Percentiles rank a stretch among this genome's conserved stretches.
These are phyloP conservation scores for Tamandua tetradactyla DNA, from an alignment of 2,797 vertebrate genomes.

Conservation along the genomic window DNA sequence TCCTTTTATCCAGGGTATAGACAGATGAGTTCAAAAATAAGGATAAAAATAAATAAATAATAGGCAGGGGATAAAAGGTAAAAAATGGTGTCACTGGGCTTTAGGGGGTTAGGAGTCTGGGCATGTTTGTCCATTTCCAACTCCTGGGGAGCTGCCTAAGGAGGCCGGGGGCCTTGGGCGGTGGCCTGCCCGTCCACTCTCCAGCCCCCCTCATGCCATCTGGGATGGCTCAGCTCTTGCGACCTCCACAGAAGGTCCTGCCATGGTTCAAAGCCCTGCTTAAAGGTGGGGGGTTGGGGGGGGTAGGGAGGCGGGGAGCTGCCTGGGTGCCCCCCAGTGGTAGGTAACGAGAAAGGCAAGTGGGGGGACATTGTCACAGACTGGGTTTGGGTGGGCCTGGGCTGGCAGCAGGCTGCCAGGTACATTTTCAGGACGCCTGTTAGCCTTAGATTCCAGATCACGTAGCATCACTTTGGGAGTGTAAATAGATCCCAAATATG, in stretches of 20 bases:
- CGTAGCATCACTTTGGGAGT: fast-evolving
- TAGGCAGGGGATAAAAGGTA: no score
- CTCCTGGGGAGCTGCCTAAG: fast-evolving
- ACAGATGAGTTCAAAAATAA: no score
- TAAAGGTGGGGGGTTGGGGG: fast-evolving
- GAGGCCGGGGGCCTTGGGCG: no score
- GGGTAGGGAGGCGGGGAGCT: fast-evolving
- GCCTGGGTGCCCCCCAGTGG: fast-evolving
- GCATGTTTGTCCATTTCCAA: not conserved
- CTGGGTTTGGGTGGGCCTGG: fast-evolving
- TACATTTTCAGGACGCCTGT: fast-evolving
- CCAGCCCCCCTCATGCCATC: not conserved
- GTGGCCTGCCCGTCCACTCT: no score
- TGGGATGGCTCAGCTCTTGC: fast-evolving
- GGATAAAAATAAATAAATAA: no score
- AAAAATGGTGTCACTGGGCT: no score
- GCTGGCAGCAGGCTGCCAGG: not conserved
- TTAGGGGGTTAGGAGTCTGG: fast-evolving
- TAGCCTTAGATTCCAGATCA: no score
- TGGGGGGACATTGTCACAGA: fast-evolving
- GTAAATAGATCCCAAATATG: fast-evolving
- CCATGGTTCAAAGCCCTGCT: fast-evolving
- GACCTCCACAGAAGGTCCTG: not conserved
- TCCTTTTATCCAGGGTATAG: no score
- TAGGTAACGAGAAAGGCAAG: fast-evolving